Conservation (phyloP, 2,888 invertebrate species). For the Rugalucina vietnamica region DNA sequence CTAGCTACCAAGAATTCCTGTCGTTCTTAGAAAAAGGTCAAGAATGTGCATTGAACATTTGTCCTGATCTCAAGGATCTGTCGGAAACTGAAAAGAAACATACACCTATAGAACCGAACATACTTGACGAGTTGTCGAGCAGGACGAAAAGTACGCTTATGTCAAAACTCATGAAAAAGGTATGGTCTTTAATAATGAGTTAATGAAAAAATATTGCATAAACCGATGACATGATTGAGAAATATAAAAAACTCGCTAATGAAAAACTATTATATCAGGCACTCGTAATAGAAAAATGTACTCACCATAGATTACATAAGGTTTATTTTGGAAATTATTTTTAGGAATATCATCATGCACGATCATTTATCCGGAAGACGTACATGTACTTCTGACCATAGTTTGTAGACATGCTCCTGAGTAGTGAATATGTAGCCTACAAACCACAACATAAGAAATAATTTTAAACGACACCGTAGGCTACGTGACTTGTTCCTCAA, state of each 20-base stretch:
- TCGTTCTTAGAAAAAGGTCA: conserved; percentile 80
- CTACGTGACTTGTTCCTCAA: too few relatives aligned
- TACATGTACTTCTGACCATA: too few relatives aligned
- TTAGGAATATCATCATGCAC: too few relatives aligned
- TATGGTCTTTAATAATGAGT: conserved; percentile 12
- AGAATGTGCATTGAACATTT: conserved; percentile 67
- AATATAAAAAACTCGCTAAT: background rate
- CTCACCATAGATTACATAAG: too few relatives aligned
- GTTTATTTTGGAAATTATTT: too few relatives aligned
- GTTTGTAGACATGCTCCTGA: too few relatives aligned
- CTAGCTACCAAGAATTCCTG: conserved; percentile 82
- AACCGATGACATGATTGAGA: background rate
- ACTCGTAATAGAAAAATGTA: too few relatives aligned
- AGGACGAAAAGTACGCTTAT: conserved; percentile 70
- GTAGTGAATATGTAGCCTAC: too few relatives aligned
- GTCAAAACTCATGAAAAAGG: conserved; percentile 70
- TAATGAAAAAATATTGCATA: too few relatives aligned
- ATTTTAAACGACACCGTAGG: too few relatives aligned
- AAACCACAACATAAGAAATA: too few relatives aligned
- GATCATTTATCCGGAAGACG: too few relatives aligned
- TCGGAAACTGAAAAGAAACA: conserved; percentile 67
- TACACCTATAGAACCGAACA: conserved; percentile 65
- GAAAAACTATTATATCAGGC: background rate
- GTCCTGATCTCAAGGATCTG: conserved; percentile 70
- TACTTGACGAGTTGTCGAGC: conserved; percentile 70